Conservation (phyloP, 2,888 invertebrate genomes). For the Oligia strigilis region DNA sequence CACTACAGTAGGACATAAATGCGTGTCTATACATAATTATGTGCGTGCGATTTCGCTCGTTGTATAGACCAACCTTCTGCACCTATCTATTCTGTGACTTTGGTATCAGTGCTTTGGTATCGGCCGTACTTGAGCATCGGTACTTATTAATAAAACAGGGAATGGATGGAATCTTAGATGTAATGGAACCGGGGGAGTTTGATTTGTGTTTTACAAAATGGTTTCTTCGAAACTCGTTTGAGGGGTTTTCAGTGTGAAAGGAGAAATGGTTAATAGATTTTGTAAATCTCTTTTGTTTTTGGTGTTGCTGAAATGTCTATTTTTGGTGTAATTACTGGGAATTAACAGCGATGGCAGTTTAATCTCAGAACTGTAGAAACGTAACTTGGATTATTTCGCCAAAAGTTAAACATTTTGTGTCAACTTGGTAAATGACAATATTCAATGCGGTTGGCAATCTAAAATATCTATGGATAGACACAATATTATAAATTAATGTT, state of each 20-base stretch:
- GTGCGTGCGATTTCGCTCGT: background rate
- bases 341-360: background rate
- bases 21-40: background rate
- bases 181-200: constrained; percentile 54
- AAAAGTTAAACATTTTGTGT: background rate
- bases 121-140: constrained; percentile 36
- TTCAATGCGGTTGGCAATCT: background rate
- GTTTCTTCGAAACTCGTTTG: constrained; percentile 48
- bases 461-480: too few species aligned
- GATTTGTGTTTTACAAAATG: constrained; percentile 61
- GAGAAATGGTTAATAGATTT: constrained; percentile 33
- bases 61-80: background rate
- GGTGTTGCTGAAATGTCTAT: background rate
- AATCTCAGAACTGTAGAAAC: background rate
- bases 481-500: too few species aligned
- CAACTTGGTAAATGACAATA: too few species aligned
- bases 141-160: constrained; percentile 59
- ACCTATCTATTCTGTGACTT: constrained; percentile 12
- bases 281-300: constrained; percentile 18
- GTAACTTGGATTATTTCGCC: background rate
- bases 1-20: background rate
- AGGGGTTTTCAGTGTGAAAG: constrained; percentile 24
- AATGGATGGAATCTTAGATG: constrained; percentile 46
- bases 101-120: constrained; percentile 16
- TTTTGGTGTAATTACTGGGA: background rate